phyloP scores from a whole-genome alignment of 2,113 vertebrate species.

The Cryptomyrus ogoouensis region DNA sequence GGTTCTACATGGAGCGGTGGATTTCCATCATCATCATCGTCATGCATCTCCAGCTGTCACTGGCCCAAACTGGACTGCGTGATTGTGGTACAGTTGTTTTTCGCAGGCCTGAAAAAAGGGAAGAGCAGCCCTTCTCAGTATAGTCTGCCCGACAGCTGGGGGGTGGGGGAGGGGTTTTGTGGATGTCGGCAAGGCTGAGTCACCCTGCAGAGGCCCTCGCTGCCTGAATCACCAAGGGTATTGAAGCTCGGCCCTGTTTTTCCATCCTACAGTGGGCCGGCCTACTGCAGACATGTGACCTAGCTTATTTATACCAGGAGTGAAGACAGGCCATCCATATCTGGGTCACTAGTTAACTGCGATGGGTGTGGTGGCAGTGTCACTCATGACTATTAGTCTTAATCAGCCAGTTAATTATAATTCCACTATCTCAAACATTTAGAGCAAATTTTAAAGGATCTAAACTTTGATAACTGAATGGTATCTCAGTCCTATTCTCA shows the following conservation, averaged over 20 bases:
- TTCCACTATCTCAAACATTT: neutral
- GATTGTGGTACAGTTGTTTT: neutral
- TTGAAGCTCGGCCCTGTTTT: neutral
- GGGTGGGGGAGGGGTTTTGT: slow-evolving; percentile 30
- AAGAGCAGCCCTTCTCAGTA: neutral
- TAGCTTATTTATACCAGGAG: slow-evolving; percentile 44
- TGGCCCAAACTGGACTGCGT: neutral
- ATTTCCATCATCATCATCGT: neutral
- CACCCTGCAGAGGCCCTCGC: neutral
- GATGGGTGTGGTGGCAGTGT: neutral
- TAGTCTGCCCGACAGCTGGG: neutral
- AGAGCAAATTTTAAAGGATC: neutral
- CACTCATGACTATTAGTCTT: neutral
- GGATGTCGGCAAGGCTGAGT: slow-evolving; percentile 28
- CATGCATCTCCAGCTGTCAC: neutral
- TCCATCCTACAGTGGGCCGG: slow-evolving; percentile 20
- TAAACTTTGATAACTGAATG: neutral
- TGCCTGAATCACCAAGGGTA: neutral
- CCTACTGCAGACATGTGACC: slow-evolving; percentile 44
- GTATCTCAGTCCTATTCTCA: neutral
- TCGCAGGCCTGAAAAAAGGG: neutral
- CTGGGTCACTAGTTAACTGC: slow-evolving; percentile 24
- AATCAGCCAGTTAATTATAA: neutral
- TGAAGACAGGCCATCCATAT: slow-evolving; percentile 12
- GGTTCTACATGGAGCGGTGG: neutral